Base-by-base conservation (phyloP, 2,797 vertebrate species). In the Melanotaenia nigrans region DNA sequence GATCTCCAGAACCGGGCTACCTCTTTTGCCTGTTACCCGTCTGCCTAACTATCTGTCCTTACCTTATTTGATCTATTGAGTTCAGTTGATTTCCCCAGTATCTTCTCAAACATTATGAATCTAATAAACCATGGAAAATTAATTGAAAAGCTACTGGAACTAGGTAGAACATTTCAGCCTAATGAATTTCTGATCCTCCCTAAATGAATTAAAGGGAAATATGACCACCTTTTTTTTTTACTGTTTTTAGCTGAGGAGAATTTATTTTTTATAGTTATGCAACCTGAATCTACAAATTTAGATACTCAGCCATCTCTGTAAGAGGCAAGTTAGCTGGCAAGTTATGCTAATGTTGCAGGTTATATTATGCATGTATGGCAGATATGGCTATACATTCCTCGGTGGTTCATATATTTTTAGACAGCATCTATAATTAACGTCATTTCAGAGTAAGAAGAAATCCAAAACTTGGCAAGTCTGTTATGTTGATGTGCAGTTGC, bases 21-120 rank as follows among this genome's bases (percentile, higher is more conserved):
- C n/a, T 67, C 57, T 63, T 32, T 36, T 36, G 24, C 38, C 38
- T 40, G 40, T 40, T n/a, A 40, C 47, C 36, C 6, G 77, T 51
- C 61, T 74, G 53, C 66, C 73, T 63, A 11, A 36, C 61, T 38
- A 61, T 70, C 62, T 56, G 42, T 73, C 65, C 83, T 79, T 35
- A 32, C 55, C 3, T 35, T 76, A 47, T 77, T 71, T 90, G 82
- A 89, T 72, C 65, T 73, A 68, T 71, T 53, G 71, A 57, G 79
- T 85, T 94, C 78, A 94, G 75, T 75, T 71, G 30, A 58, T 79
- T 85, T 88, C 89, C 94, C 88, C 91, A 83, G 84, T 82, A 75
- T 58, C 38, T 61, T 10, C n/a, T n/a, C n/a, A 22, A 10, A 51
- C 9, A 22, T n/a, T 10, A 22, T 10, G 11, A 11, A 22, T 49